These are phyloP conservation scores for Antheraea mylitta DNA, from an alignment of 1,140 invertebrate genomes.

Conservation along the genomic window DNA sequence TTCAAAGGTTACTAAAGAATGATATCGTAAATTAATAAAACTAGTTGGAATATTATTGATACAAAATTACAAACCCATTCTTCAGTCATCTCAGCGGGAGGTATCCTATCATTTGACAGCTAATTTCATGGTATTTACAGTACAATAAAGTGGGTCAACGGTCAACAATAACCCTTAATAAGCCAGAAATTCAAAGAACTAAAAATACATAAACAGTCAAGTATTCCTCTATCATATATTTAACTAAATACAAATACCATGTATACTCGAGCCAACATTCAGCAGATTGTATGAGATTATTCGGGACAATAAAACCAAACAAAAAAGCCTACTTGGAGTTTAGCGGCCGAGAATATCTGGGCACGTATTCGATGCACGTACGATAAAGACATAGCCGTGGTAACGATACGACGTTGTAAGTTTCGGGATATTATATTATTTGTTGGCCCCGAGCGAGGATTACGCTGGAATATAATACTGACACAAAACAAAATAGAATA, in stretches of 20 bases:
- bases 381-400: neutral
- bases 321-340: neutral
- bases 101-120: no score
- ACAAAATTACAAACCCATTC: no score
- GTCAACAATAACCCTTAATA: no score
- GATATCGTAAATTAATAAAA: no score
- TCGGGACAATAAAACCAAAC: neutral
- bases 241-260: neutral
- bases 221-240: no score
- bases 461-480: neutral
- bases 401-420: neutral
- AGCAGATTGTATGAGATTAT: neutral
- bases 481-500: neutral
- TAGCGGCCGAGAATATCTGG: neutral
- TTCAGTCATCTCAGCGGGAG: no score
- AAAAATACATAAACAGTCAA: no score
- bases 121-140: no score
- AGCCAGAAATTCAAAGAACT: no score
- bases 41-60: no score
- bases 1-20: no score
- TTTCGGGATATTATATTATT: neutral
- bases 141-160: no score
- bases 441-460: neutral
- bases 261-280: neutral
- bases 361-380: neutral